Percentiles rank a stretch among this genome's conserved stretches.
Conservation (phyloP, 2,888 invertebrate species). For the Phragmatobia fuliginosa region DNA sequence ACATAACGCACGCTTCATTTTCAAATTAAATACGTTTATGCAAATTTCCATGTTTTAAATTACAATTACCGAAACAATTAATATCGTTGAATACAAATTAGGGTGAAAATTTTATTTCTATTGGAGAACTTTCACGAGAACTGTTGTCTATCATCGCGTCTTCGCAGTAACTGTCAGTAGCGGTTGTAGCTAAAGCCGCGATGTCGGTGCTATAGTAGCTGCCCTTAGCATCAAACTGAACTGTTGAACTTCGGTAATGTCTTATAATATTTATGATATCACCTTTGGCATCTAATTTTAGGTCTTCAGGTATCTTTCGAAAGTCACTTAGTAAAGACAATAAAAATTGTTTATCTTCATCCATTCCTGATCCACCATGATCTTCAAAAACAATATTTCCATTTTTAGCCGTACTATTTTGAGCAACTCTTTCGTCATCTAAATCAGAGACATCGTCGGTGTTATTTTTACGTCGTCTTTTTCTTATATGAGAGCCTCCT, state of each 20-base stretch:
- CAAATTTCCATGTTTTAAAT: too few relatives aligned
- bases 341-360: slow-evolving; percentile 17
- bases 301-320: slow-evolving; percentile 14
- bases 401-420: neutral
- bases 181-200: slow-evolving; percentile 5
- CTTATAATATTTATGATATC: slow-evolving; percentile 20
- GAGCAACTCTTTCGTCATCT: neutral
- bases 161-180: slow-evolving; percentile 7
- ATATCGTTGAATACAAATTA: neutral
- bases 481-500: neutral
- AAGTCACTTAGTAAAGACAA: slow-evolving; percentile 19
- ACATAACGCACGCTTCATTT: too few relatives aligned
- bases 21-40: too few relatives aligned
- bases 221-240: neutral
- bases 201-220: slow-evolving; percentile 5
- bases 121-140: slow-evolving; percentile 10
- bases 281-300: slow-evolving; percentile 17
- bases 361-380: neutral
- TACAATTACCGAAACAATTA: too few relatives aligned
- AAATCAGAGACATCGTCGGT: neutral
- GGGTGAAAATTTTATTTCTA: slow-evolving; percentile 18
- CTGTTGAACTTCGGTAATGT: slow-evolving; percentile 15
- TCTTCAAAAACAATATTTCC: neutral
- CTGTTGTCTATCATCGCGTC: neutral
- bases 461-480: neutral